Evolutionary conservation across 2,113 vertebrate species (phyloP).

Genomic region (Leucopsar rothschildi): DNA sequence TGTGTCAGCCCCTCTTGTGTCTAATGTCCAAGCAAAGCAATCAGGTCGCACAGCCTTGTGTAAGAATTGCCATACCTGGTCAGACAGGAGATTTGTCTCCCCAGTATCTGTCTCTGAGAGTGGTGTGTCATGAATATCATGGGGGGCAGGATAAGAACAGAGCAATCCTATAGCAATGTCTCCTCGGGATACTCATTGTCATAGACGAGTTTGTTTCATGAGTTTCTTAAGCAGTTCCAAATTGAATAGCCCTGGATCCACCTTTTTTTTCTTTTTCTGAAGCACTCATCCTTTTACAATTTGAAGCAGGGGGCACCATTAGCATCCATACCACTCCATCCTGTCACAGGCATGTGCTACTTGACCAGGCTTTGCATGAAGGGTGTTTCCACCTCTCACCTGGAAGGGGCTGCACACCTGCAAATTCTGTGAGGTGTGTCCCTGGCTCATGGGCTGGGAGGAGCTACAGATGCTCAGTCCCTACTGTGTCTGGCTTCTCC

Average conservation of each 20-base stretch:
- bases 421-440: neutral
- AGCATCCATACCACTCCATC: neutral
- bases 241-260: neutral
- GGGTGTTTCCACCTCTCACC: rapidly evolving
- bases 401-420: neutral
- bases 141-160: neutral
- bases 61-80: neutral
- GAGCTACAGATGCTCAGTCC: neutral
- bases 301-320: neutral
- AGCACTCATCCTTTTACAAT: neutral
- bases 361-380: neutral
- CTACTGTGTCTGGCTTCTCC: neutral
- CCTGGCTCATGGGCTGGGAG: neutral
- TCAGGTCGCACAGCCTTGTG: neutral
- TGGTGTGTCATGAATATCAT: neutral
- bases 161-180: neutral
- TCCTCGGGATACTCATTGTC: neutral
- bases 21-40: neutral
- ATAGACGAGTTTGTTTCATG: neutral
- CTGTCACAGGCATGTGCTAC: neutral
- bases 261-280: neutral
- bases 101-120: neutral
- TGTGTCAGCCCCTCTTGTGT: rapidly evolving
- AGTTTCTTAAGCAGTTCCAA: neutral
- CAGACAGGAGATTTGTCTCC: neutral